Percentiles rank a stretch among this genome's conserved stretches.
Evolutionary conservation across 2,797 vertebrate species (phyloP).

Genomic region (Pitangus sulphuratus): DNA sequence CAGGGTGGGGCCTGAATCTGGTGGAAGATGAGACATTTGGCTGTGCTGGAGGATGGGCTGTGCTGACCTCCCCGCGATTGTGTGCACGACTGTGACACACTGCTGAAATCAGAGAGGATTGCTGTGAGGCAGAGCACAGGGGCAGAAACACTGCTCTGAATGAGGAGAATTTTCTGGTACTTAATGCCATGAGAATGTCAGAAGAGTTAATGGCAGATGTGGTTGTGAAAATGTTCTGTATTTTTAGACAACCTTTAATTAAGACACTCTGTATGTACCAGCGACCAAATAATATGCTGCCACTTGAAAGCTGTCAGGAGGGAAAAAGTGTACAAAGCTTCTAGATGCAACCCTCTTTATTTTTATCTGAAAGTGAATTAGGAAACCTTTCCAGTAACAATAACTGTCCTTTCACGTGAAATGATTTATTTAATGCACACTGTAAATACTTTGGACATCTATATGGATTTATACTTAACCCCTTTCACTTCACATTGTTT

Average conservation of each 20-base stretch:
- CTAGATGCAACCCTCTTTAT: conserved; percentile 78
- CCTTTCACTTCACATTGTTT: conserved; percentile 58
- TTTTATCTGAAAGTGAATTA: conserved; percentile 77
- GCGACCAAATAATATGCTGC: conserved; percentile 83
- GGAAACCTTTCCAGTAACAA: conserved; percentile 71
- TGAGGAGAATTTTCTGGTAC: conserved; percentile 57
- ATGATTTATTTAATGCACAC: conserved; percentile 59
- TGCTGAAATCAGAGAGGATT: neutral
- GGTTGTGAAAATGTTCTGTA: conserved; percentile 77
- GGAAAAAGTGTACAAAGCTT: conserved; percentile 76
- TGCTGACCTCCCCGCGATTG: neutral
- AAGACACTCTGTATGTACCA: conserved; percentile 79
- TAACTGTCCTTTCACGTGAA: conserved; percentile 65
- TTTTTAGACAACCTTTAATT: conserved; percentile 87
- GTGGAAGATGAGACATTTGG: neutral
- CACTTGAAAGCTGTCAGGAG: conserved; percentile 82
- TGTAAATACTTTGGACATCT: conserved; percentile 43
- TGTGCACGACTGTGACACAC: neutral
- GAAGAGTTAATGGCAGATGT: conserved; percentile 82
- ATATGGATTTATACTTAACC: conserved; percentile 62
- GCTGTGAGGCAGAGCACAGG: neutral
- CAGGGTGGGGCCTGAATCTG: neutral
- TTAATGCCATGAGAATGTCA: conserved; percentile 68
- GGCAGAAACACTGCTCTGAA: neutral
- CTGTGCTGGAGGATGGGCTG: neutral